A percentile compares a stretch with the other conserved stretches of the same genome.
Conservation (phyloP, 2,888 invertebrate species). For the Leptinotarsa peninsularis region DNA sequence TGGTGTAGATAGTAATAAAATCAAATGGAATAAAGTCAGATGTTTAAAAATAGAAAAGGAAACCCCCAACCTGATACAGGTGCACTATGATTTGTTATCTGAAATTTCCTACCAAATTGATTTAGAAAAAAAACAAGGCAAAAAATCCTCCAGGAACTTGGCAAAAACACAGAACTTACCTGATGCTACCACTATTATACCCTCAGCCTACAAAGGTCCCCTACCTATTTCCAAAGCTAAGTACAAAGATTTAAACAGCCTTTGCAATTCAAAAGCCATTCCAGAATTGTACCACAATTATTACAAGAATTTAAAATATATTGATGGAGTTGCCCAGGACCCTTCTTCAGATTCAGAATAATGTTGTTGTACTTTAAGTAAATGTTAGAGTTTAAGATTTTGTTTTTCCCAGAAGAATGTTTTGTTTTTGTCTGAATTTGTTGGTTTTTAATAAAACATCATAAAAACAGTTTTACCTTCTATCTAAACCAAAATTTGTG, state of each 20-base stretch:
- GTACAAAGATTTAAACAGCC: slow-evolving; percentile 20
- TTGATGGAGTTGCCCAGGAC: slow-evolving; percentile 6
- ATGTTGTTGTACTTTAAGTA: slow-evolving; percentile 3
- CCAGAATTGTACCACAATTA: slow-evolving; percentile 9
- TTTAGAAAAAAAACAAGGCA: neutral
- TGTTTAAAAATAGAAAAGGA: slow-evolving; percentile 11
- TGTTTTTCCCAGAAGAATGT: slow-evolving; percentile 5
- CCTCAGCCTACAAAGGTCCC: slow-evolving; percentile 4
- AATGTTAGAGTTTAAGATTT: slow-evolving; percentile 1
- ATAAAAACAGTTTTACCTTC: slow-evolving; percentile 9
- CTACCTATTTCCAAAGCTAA: slow-evolving; percentile 7
- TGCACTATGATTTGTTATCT: slow-evolving; percentile 22
- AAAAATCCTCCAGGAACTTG: neutral
- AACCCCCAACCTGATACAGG: slow-evolving; percentile 1
- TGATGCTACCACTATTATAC: neutral
- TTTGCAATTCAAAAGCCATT: slow-evolving; percentile 12
- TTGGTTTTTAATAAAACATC: slow-evolving; percentile 4
- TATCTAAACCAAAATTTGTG: slow-evolving; percentile 4
- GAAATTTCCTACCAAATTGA: slow-evolving; percentile 9
- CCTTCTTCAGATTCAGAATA: slow-evolving; percentile 14
- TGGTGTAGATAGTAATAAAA: slow-evolving; percentile 5
- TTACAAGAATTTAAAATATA: slow-evolving; percentile 14
- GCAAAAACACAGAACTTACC: neutral
- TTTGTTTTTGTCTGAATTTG: slow-evolving; percentile 6
- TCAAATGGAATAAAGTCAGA: slow-evolving; percentile 17